A percentile compares a stretch with the other conserved stretches of the same genome.
These are phyloP conservation scores for Eulemur rubriventer DNA, from an alignment of 2,797 vertebrate species.

Conservation along the genomic window DNA sequence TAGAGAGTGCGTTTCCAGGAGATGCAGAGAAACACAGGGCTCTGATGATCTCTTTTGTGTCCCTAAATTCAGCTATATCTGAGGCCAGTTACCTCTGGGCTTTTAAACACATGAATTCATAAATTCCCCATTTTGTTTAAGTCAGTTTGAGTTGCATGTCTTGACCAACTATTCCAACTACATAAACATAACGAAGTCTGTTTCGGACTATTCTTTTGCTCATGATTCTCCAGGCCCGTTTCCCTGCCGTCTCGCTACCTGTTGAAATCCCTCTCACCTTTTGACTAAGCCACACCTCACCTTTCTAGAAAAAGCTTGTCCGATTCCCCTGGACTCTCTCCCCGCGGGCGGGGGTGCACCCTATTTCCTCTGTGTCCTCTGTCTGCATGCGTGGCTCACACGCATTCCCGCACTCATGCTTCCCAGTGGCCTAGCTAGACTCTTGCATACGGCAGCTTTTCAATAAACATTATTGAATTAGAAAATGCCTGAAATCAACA, in stretches of 20 bases:
- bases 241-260: not conserved
- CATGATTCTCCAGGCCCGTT: not conserved
- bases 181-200: not conserved
- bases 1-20: not conserved
- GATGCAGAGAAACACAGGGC: not conserved
- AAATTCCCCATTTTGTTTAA: not conserved
- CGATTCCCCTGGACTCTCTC: not conserved
- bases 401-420: not conserved
- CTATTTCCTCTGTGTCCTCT: not conserved
- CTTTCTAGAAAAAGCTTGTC: not conserved
- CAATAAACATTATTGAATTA: not conserved
- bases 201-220: not conserved
- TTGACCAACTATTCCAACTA: not conserved
- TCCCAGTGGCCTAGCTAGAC: not conserved
- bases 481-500: not conserved
- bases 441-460: not conserved
- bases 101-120: not conserved
- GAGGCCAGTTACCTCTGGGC: not conserved
- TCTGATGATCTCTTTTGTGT: not conserved
- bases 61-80: not conserved
- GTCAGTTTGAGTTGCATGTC: not conserved
- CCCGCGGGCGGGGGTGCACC: rapidly evolving
- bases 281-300: not conserved
- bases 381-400: not conserved
- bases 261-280: not conserved